These are phyloP conservation scores for Todiramphus chloris DNA, from an alignment of 2,113 vertebrate species.

Conservation along the genomic window DNA sequence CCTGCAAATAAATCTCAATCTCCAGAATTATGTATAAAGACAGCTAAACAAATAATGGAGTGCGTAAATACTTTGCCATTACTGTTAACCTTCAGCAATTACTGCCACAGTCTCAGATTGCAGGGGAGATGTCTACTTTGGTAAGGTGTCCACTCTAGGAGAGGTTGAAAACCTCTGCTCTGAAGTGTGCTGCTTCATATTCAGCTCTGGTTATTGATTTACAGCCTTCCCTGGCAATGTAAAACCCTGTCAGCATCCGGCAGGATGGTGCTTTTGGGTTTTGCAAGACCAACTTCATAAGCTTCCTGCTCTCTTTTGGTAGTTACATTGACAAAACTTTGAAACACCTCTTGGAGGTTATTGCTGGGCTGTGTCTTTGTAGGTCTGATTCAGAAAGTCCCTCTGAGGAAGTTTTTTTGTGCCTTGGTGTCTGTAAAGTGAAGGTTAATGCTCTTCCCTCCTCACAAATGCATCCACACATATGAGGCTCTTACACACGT, in stretches of 20 bases:
- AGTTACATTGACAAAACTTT: neutral
- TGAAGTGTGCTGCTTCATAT: neutral
- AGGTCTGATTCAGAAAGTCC: neutral
- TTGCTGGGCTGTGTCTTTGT: neutral
- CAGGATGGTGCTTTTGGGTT: neutral
- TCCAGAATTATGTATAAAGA: neutral
- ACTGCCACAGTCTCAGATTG: neutral
- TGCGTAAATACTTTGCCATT: neutral
- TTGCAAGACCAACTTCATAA: neutral
- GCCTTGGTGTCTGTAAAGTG: neutral
- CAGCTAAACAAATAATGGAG: neutral
- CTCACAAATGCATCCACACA: neutral
- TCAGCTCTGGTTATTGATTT: neutral
- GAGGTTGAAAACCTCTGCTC: neutral
- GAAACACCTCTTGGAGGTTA: neutral
- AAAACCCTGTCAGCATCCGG: neutral
- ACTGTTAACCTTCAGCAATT: neutral
- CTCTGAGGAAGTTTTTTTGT: neutral
- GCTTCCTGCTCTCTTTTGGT: neutral
- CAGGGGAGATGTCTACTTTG: neutral
- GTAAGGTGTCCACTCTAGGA: neutral
- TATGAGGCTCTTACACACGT: rapidly evolving
- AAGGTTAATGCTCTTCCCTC: neutral
- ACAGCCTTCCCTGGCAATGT: neutral
- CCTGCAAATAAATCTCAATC: neutral